Evolutionary conservation across 2,113 vertebrate species (phyloP), one percentile per base, ranked within the genome.

Genomic region (Pelecanus crispus): DNA sequence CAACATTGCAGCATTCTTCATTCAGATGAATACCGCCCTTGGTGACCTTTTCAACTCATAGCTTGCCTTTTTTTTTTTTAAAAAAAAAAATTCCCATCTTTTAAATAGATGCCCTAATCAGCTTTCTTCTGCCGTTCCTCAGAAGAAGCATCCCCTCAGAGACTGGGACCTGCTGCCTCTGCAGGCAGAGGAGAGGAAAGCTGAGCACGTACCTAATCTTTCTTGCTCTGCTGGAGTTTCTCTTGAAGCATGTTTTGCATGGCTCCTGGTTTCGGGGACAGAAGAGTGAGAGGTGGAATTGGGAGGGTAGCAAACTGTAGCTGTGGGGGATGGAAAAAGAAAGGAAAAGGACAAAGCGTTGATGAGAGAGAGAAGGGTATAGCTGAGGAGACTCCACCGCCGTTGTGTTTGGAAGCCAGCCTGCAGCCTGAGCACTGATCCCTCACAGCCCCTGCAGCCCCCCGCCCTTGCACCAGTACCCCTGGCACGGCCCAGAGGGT

Each of bases 401-500:
- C 0, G 0, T 7, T 47, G 53, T 24, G 29, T 72, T 40, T 75
- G 82, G 66, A 83, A 93, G 38, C 38, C 53, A 19, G 31, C 14
- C 47, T 49, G 10, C 50, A 36, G 77, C 34, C 63, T 1, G 0
- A 25, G 38, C 34, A 20, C n/a, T 32, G 63, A 45, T 63, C 10
- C 20, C 36, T 49, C 2, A 4, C 26, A 52, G 77, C 12, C 26
- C 10, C 31, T 50, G 58, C n/a, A 75, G 26, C 32, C 38, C 22
- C 56, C 9, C 0, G 7, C 4, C n/a, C 28, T 62, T 59, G 50
- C 26, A 13, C 26, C 55, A 11, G 31, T 13, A 5, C 34, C 28
- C 28, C 50, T 36, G 28, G 20, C 22, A 28, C 0, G 5, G 47
- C n/a, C 11, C 20, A 17, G 5, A 5, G 44, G 5, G 0, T 55